phyloP scores from a whole-genome alignment of 2,113 vertebrate genomes.

The Cyanistes caeruleus region DNA sequence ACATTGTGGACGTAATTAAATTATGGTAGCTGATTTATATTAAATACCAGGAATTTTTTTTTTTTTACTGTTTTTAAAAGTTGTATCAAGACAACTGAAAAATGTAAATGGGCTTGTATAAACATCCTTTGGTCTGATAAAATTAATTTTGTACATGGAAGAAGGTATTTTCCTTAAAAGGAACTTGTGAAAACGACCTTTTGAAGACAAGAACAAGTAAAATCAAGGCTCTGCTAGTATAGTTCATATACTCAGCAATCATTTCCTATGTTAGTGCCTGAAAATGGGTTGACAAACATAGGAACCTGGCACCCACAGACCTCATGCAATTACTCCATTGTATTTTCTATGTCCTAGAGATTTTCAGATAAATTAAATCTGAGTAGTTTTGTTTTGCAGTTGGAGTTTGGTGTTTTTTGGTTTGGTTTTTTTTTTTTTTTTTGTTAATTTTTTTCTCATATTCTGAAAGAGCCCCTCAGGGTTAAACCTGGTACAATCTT shows the following conservation, averaged over 20 bases:
- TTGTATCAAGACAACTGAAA: neutral
- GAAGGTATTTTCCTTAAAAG: neutral
- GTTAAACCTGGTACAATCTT: neutral
- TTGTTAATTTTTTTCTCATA: neutral
- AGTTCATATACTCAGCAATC: conserved; percentile 24
- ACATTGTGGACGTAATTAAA: neutral
- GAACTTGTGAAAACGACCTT: neutral
- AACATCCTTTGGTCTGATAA: neutral
- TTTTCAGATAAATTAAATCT: neutral
- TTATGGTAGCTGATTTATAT: neutral
- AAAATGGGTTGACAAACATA: neutral
- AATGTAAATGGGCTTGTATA: neutral
- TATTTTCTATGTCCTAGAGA: neutral
- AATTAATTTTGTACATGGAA: neutral
- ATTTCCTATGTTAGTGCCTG: conserved; percentile 34
- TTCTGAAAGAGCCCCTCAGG: neutral
- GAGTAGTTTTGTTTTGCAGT: neutral
- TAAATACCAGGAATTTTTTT: neutral
- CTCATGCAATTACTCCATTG: neutral
- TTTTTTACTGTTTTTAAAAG: neutral
- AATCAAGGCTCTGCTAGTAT: neutral
- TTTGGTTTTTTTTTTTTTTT: too few relatives aligned
- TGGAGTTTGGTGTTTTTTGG: neutral
- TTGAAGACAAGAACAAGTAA: neutral
- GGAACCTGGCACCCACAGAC: neutral